Conservation (phyloP, 2,113 vertebrate genomes). For the Brienomyrus longianalis region DNA sequence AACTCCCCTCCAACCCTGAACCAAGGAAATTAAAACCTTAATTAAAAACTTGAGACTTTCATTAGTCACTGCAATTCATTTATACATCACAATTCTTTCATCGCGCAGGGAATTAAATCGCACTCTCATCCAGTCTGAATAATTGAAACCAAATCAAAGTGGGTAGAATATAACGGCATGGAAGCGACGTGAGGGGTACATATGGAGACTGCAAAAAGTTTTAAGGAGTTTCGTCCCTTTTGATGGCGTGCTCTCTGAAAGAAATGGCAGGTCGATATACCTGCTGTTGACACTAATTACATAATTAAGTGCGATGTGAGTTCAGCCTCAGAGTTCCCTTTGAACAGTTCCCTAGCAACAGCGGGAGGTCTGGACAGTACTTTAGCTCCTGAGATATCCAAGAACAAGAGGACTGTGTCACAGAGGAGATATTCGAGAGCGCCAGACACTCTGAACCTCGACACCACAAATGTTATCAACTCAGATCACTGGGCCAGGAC, state of each 20-base stretch:
- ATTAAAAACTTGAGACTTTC: not conserved
- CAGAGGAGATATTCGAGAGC: not conserved
- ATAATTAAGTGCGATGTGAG: slow-evolving; percentile 19
- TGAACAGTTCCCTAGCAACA: slow-evolving; percentile 23
- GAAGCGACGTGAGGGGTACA: not conserved
- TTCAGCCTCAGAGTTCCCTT: not conserved
- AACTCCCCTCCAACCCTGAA: not conserved
- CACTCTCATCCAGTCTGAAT: not conserved
- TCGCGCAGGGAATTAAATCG: not conserved
- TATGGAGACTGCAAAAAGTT: not conserved
- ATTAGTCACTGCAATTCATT: not conserved
- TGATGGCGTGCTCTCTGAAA: not conserved
- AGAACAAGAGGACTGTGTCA: not conserved
- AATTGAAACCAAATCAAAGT: not conserved
- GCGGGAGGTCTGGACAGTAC: slow-evolving; percentile 15
- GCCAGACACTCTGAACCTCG: not conserved
- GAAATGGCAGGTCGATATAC: not conserved
- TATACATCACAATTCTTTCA: not conserved
- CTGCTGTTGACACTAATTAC: slow-evolving; percentile 22
- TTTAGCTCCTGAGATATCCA: not conserved
- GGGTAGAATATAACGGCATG: not conserved
- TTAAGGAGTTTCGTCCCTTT: not conserved
- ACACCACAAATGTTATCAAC: not conserved
- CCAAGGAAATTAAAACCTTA: not conserved
- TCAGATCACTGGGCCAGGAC: not conserved